Evolutionary conservation across 2,888 invertebrate genomes (phyloP).

Genomic region (Brachycybe producta): DNA sequence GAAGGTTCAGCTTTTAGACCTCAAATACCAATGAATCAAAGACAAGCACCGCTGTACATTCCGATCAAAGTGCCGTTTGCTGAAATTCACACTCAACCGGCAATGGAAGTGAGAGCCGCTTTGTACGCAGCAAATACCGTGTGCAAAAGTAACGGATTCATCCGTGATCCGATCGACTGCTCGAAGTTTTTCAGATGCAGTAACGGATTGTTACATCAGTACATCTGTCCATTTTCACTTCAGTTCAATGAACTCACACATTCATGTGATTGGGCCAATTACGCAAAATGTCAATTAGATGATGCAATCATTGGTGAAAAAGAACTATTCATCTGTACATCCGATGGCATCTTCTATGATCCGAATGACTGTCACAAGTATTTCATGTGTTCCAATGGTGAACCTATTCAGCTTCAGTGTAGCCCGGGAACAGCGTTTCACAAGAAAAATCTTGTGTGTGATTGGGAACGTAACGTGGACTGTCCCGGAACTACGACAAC

Average conservation of each 20-base stretch:
- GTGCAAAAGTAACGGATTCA: slow-evolving; percentile 24
- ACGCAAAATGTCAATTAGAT: slow-evolving; percentile 24
- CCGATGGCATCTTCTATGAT: slow-evolving; percentile 47
- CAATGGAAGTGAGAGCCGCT: neutral
- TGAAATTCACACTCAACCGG: slow-evolving; percentile 11
- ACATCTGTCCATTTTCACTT: slow-evolving; percentile 30
- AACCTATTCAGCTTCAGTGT: slow-evolving; percentile 46
- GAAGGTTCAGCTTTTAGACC: neutral
- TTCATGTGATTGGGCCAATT: slow-evolving; percentile 31
- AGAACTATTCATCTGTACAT: slow-evolving; percentile 17
- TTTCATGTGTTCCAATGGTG: slow-evolving; percentile 51
- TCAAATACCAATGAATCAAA: neutral
- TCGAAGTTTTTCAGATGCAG: slow-evolving; percentile 29
- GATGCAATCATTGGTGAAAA: too few species aligned
- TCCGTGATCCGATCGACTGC: slow-evolving; percentile 28
- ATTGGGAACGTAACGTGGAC: slow-evolving; percentile 12
- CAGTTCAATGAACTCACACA: slow-evolving; percentile 28
- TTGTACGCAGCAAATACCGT: slow-evolving; percentile 5
- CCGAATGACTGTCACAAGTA: slow-evolving; percentile 58
- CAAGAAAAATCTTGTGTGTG: slow-evolving; percentile 27
- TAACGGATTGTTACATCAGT: slow-evolving; percentile 27
- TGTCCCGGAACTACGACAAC: too few species aligned
- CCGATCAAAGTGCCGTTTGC: slow-evolving; percentile 12
- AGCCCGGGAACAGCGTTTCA: slow-evolving; percentile 47
- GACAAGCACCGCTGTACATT: slow-evolving; percentile 9